Evolutionary conservation across 2,888 invertebrate genomes (phyloP), one percentile per base, ranked within the genome.

Genomic region (Cheilosia urbana): DNA sequence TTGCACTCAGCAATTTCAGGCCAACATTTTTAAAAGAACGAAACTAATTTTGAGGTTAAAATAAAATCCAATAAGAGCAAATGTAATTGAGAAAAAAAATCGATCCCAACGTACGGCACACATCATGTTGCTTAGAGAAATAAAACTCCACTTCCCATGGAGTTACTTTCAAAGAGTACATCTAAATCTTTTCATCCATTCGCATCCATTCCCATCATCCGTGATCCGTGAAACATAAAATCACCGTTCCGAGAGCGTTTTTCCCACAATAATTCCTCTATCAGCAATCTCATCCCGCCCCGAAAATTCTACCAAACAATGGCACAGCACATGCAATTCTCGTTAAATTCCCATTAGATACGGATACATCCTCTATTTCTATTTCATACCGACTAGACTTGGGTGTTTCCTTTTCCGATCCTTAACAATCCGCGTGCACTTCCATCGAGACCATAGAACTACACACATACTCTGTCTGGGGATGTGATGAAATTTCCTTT

Each of bases 281-380:
- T 78, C 71, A 24, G 45, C 34, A 58, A 76, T 71, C 77, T 58
- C 21, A 65, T 71, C 51, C 58, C 71, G 51, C 63, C 51, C 53
- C 21, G 62, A 45, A 57, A 57, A 49, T 37, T 51, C 34, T n/a
- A 13, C 37, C 21, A 5, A 79, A 83, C 73, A 83, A 83, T 63
- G 13, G 34, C 15, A 57, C n/a, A 47, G 79, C 63, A 80, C 84
- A 84, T 84, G 71, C 75, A 57, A 66, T 84, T 84, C 84, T 84
- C 80, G 84, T 84, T 80, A 80, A 84, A 84, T 84, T 75, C 75
- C 66, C 84, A 84, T 84, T 84, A 84, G 84, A 84, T 76, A 84
- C 75, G 75, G 84, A 65, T 76, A 47, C 57, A 62, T 75, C 73
- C 69, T 58, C 9, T 42, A 19, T 27, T 53, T 51, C 19, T 51